Base-by-base conservation (phyloP, 2,888 invertebrate genomes). In the Callinectes sapidus region DNA sequence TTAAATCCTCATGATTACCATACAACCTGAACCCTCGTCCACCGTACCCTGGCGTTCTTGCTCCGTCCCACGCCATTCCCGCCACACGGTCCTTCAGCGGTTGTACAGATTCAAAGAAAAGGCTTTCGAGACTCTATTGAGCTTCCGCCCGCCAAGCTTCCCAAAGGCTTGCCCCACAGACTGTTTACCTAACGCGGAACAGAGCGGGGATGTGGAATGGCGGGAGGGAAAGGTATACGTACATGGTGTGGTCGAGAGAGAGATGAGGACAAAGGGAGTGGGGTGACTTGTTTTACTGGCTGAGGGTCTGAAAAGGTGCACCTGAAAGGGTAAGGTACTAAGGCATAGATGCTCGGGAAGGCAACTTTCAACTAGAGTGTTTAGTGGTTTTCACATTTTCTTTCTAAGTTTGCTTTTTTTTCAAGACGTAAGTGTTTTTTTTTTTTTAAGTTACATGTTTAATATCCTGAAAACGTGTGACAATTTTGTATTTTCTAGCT, bases 211-310 rank as follows among this genome's bases (percentile, higher is more conserved):
- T 81, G 81, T 35, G 81, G 81, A 81, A 81, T 81, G 16, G 81
- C 14, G n/a, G 81, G 14, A 14, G 32, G 81, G 81, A 81, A 81
- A 81, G 81, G 81, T 81, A 81, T 81, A 81, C 81, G 35, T 81
- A 81, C 81, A 81, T 35, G 35, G 81, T 35, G 81, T 81, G 81
- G 81, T 35, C 16, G 81, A 35, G 81, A n/a, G 35, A 35, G 81
- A 81, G 81, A 35, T 16, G 81, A 81, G 81, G 81, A 81, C 81
- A 81, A 81, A 81, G 81, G 81, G 81, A 14, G 13, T 2, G 13
- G 81, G 32, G 81, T 81, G 81, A 81, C 81, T 81, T 81, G 81
- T 81, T 35, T 81, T 81, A 32, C 32, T 81, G 81, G 81, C 81
- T 32, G 81, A 81, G 16, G 32, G 14, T 35, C 35, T 32, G 81